Evolutionary conservation across 2,888 invertebrate genomes (phyloP).

Genomic region (Ochropleura plecta): DNA sequence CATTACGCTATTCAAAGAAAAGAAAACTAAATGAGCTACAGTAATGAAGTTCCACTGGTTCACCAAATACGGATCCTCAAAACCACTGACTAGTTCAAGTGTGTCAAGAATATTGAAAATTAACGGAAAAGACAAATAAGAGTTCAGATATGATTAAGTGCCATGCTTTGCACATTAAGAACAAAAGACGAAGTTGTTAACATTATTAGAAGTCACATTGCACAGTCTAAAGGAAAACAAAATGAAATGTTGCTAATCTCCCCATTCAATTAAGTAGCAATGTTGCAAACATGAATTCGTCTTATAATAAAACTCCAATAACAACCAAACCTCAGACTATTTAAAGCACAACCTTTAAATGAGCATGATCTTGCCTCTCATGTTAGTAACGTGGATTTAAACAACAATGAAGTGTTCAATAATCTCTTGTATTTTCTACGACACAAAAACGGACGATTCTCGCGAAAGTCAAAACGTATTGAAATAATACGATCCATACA

Average conservation of each 20-base stretch:
- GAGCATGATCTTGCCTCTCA: conserved; percentile 77
- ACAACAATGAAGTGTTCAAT: conserved; percentile 62
- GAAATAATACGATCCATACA: conserved; percentile 41
- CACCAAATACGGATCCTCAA: conserved; percentile 78
- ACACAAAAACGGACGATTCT: conserved; percentile 59
- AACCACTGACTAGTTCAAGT: conserved; percentile 85
- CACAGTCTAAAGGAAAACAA: conserved; percentile 69
- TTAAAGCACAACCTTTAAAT: conserved; percentile 86
- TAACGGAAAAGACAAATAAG: conserved; percentile 57
- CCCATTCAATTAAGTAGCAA: conserved; percentile 65
- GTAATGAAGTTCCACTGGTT: conserved; percentile 79
- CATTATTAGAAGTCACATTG: conserved; percentile 58
- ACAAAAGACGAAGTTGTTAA: conserved; percentile 48
- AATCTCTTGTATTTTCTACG: conserved; percentile 69
- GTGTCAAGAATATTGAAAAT: conserved; percentile 70
- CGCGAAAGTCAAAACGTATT: conserved; percentile 52
- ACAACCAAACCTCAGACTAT: conserved; percentile 81
- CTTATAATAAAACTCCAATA: conserved; percentile 69
- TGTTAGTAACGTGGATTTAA: conserved; percentile 69
- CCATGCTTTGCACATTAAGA: conserved; percentile 59
- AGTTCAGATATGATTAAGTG: conserved; percentile 63
- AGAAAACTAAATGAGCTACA: conserved; percentile 80
- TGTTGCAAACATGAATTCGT: conserved; percentile 55
- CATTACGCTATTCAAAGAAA: conserved; percentile 72
- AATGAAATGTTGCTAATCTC: conserved; percentile 85